Percentiles rank a stretch among this genome's conserved stretches.
phyloP scores from a whole-genome alignment of 2,113 vertebrate genomes.

The cattle (Bos taurus) region ARS-UCD2.0 NC_037330.1:63352001-63352500 shows the following conservation, averaged over 20 bases:
- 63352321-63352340: not conserved
- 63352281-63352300: not conserved
- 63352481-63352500: not conserved
- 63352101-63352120: not conserved
- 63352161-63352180: accelerated
- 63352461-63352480: not conserved
- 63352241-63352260: not conserved
- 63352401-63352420: not conserved
- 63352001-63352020: not conserved
- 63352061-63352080: not conserved
- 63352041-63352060: not conserved
- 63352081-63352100: not conserved
- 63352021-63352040: not conserved
- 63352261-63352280: not conserved
- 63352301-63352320: not conserved
- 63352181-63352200: not conserved
- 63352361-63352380: accelerated
- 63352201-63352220: not conserved
- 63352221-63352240: not conserved
- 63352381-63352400: not conserved
- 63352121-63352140: accelerated
- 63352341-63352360: not conserved
- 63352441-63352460: not conserved
- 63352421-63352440: not conserved
- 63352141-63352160: not conserved